phyloP scores from a whole-genome alignment of 2,888 invertebrate genomes.

The Philereme vetulata region DNA sequence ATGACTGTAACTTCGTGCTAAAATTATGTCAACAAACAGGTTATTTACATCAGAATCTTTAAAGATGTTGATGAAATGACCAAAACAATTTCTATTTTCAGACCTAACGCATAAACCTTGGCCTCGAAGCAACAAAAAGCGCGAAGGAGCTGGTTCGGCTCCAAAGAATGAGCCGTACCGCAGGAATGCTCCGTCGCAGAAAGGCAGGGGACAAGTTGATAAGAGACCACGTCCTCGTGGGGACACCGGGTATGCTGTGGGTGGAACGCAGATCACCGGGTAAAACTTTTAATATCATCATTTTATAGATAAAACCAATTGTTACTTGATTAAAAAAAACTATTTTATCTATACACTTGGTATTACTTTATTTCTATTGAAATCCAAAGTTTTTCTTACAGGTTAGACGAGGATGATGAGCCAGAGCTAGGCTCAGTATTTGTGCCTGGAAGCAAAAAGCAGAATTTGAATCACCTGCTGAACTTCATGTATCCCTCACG shows the following conservation, averaged over 20 bases:
- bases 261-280: slow-evolving; percentile 90
- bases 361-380: slow-evolving; percentile 13
- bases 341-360: not conserved
- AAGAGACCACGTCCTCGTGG: slow-evolving; percentile 88
- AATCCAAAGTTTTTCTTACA: slow-evolving; percentile 40
- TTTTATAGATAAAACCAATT: no score
- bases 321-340: no score
- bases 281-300: slow-evolving; percentile 23
- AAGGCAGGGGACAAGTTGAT: slow-evolving; percentile 87
- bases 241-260: slow-evolving; percentile 73
- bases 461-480: slow-evolving; percentile 96
- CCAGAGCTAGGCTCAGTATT: slow-evolving; percentile 93
- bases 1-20: slow-evolving; percentile 18
- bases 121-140: slow-evolving; percentile 86
- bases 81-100: slow-evolving; percentile 35
- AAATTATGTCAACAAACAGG: slow-evolving; percentile 1
- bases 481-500: slow-evolving; percentile 94
- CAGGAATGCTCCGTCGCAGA: slow-evolving; percentile 87
- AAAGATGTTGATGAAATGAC: no score
- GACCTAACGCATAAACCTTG: slow-evolving; percentile 84
- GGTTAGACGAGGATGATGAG: slow-evolving; percentile 82
- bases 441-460: slow-evolving; percentile 93
- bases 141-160: slow-evolving; percentile 83
- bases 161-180: slow-evolving; percentile 86
- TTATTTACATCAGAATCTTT: slow-evolving; percentile 16